A percentile compares a stretch with the other conserved stretches of the same genome.
phyloP scores from a whole-genome alignment of 1,140 invertebrate species.

The Choristoneura fumiferana region DNA sequence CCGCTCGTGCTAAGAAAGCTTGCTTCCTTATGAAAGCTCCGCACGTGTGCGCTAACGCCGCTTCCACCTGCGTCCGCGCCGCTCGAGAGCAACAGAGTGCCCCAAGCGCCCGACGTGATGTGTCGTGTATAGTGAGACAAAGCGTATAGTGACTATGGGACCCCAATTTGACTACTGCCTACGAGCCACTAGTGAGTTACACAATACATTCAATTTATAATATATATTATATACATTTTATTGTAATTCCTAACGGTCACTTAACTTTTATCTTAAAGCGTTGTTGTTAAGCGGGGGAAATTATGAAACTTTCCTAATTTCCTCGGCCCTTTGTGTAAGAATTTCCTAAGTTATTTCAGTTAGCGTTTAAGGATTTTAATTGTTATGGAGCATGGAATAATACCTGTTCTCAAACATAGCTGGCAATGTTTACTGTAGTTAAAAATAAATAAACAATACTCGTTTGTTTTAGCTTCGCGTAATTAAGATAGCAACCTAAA shows the following conservation, averaged over 20 bases:
- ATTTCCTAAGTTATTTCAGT: conserved; percentile 24
- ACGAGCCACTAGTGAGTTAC: conserved; percentile 70
- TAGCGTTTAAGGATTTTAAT: background rate
- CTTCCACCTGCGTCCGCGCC: conserved; percentile 60
- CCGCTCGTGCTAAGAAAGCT: conserved; percentile 68
- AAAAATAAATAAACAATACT: no score
- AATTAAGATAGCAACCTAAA: conserved; percentile 6
- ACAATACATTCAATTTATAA: conserved; percentile 22
- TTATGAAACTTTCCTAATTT: conserved; percentile 39
- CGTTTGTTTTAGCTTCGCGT: background rate
- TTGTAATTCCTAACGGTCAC: no score
- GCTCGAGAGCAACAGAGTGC: conserved; percentile 46
- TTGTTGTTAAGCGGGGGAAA: conserved; percentile 11
- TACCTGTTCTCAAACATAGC: background rate
- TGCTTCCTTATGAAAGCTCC: conserved; percentile 58
- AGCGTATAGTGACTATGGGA: conserved; percentile 54
- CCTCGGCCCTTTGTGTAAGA: conserved; percentile 20
- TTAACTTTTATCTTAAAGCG: background rate
- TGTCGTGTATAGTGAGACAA: conserved; percentile 62
- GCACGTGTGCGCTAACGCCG: conserved; percentile 55
- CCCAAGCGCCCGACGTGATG: conserved; percentile 64
- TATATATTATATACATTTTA: conserved; percentile 9
- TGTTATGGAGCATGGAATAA: conserved; percentile 2
- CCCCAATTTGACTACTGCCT: conserved; percentile 73
- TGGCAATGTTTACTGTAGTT: no score